A percentile compares a stretch with the other conserved stretches of the same genome.
Conservation (phyloP, 2,888 invertebrate genomes). For the Limnephilus marmoratus region DNA sequence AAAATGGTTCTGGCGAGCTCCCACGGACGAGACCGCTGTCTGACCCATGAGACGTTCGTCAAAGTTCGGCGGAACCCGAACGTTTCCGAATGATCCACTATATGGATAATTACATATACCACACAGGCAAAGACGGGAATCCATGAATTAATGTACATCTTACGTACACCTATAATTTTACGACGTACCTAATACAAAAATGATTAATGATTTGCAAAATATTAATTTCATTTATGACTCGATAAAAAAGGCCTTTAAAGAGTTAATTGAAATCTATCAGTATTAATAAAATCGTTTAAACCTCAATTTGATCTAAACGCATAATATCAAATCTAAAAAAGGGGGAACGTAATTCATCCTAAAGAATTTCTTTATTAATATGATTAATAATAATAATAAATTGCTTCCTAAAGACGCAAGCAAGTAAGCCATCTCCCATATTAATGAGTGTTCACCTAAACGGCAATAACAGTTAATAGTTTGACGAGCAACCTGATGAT, state of each 20-base stretch:
- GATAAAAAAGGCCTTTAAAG: background rate
- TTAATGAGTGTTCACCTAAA: slow-evolving; percentile 60
- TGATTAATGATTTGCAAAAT: background rate
- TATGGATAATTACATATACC: no score
- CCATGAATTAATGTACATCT: background rate
- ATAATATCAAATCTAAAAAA: background rate
- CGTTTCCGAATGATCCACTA: no score
- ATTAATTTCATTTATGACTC: background rate
- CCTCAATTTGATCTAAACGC: slow-evolving; percentile 2
- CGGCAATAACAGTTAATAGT: slow-evolving; percentile 61
- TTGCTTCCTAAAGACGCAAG: slow-evolving; percentile 24
- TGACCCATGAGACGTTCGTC: no score
- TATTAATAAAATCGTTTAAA: background rate
- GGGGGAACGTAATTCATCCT: slow-evolving; percentile 2
- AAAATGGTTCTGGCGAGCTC: no score
- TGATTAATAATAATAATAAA: slow-evolving; percentile 26
- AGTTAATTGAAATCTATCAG: background rate
- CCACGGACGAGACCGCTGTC: no score
- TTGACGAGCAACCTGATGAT: slow-evolving; percentile 62
- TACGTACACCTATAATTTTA: background rate
- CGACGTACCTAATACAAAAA: background rate
- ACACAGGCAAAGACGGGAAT: background rate
- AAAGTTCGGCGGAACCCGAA: no score
- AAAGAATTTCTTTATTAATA: slow-evolving; percentile 35
- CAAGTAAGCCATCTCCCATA: slow-evolving; percentile 44